Base-by-base conservation (phyloP, 2,113 vertebrate species). In the Bos javanicus region DNA sequence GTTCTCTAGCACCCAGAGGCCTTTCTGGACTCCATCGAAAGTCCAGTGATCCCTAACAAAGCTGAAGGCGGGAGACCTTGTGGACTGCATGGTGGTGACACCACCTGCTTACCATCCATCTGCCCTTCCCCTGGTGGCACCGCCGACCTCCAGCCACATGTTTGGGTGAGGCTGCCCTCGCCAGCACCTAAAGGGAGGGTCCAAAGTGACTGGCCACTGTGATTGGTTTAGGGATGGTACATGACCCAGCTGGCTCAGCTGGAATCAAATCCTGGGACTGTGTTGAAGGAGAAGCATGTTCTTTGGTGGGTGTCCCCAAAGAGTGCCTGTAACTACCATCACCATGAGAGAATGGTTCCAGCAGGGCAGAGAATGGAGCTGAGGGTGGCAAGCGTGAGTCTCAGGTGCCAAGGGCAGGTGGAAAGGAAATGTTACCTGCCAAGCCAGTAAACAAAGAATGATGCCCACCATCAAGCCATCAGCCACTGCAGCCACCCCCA, bases 271-370 rank as follows among this genome's bases (percentile, higher is more conserved):
- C 25, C 26, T 62, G 25, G 80, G 46, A 28, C 25, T 54, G 15
- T 82, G 12, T 11, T 95, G 36, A 67, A 96, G n/a, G 84, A 89
- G 87, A 86, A 94, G 46, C 74, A 60, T 14, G 57, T n/a, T 28
- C 60, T 91, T 74, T 56, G 43, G 57, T 71, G 8, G 33, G 16
- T 25, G 36, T 76, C 76, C 26, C 80, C 23, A 39, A 28, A 62
- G 85, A 30, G 36, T 67, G 7, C 57, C 62, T 26, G 0, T 13
- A 80, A 46, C 6, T 48, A 43, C 5, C n/a, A 36, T 76, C 74
- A 10, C 23, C 60, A 36, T 1, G 59, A 86, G 19, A 82, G 5
- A 89, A 50, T 6, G n/a, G 25, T 6, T 48, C 59, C 52, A 39
- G 39, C 10, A 57, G 62, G 43, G 84, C 0, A 28, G 87, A 76